Base-by-base conservation (phyloP, 2,113 vertebrate genomes). In the Ptilorrhoa leucosticta region DNA sequence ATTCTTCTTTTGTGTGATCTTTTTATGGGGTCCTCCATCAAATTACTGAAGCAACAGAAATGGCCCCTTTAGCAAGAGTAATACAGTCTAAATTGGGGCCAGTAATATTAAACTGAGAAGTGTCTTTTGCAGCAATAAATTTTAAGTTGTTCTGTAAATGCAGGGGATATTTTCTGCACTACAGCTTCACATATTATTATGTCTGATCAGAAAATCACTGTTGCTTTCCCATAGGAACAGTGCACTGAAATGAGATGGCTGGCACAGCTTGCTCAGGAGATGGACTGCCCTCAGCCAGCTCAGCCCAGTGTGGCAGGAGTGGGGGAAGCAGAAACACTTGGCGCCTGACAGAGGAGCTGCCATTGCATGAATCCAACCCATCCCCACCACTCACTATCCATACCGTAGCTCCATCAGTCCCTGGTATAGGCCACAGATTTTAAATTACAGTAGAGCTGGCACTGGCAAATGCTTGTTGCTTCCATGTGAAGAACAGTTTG, bases 351-450 rank as follows among this genome's bases (percentile, higher is more conserved):
- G 56, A 63, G 47, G 33, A 84, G 28, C 33, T 78, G 39, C 28
- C 51, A 20, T 3, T 40, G n/a, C 27, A 28, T 31, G 31, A 39
- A 16, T 13, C 26, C 39, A 66, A 4, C 30, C 65, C 18, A 61
- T 39, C 19, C 18, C 30, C 26, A 40, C 40, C 17, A 14, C 50
- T 44, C 17, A 14, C 50, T 26, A 53, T n/a, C 24, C 37, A 6
- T 6, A 79, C 0, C 0, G 1, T 2, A 56, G 17, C 39, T 85
- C 57, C 45, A 65, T 37, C 40, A 24, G 58, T 7, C 37, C 28
- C 76, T 53, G 28, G 15, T 16, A 64, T 4, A 83, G 69, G 20
- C 19, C 56, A 48, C 30, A 54, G 61, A 61, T 31, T 73, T 76
- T 10, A 63, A 58, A 54, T 42, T 48, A 27, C 8, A 42, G 28